Percentiles rank a stretch among this genome's conserved stretches.
phyloP scores from a whole-genome alignment of 2,888 invertebrate genomes.

The Tetranychus piercei region DNA sequence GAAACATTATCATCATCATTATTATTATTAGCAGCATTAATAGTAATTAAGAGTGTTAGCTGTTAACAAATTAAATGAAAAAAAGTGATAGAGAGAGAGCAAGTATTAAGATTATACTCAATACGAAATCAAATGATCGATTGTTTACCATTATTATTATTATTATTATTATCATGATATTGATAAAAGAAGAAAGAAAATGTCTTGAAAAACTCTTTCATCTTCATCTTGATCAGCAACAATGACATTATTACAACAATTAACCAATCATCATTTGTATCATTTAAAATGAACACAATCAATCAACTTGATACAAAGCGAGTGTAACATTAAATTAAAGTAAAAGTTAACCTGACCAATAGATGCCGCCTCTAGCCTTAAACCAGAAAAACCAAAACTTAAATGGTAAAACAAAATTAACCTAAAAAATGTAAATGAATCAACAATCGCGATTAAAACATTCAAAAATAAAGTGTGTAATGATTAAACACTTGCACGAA shows the following conservation, averaged over 20 bases:
- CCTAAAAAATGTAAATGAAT: neutral
- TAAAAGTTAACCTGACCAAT: neutral
- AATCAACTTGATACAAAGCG: too few species aligned
- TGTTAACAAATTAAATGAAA: constrained; percentile 1
- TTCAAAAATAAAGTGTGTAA: too few species aligned
- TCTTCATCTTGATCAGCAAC: neutral
- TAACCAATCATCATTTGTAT: neutral
- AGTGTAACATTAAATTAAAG: too few species aligned
- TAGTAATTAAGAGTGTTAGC: neutral
- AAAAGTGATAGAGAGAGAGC: neutral
- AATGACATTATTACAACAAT: neutral
- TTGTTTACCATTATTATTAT: neutral
- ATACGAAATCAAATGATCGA: neutral
- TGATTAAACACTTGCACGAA: too few species aligned
- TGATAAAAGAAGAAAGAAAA: too few species aligned
- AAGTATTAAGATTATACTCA: neutral
- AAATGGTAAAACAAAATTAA: neutral
- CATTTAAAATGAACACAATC: neutral
- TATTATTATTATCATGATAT: neutral
- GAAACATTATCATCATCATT: neutral
- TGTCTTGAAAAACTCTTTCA: neutral
- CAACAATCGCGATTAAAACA: too few species aligned
- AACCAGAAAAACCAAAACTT: neutral
- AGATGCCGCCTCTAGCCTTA: neutral
- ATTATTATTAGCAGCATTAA: neutral